Evolutionary conservation across 2,888 invertebrate genomes (phyloP), one percentile per base, ranked within the genome.

Genomic region (Cryptus viduatorius): DNA sequence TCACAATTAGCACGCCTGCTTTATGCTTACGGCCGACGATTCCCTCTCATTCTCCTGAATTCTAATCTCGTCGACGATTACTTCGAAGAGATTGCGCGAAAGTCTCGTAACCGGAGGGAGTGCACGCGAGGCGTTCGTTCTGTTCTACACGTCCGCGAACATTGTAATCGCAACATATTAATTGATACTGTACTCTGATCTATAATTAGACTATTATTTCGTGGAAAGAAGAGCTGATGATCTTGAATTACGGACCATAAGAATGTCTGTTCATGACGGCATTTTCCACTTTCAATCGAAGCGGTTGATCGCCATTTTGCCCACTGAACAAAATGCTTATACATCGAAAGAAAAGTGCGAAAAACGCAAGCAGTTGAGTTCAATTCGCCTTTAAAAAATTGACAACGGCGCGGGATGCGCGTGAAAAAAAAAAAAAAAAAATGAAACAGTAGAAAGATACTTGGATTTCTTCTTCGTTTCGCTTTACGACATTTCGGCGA

Each of bases 1-100:
- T 91, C 89, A 89, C 90, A 92, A 92, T 93, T 93, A 92, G 89
- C 89, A 87, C 89, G 79, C 82, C 88, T 81, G 82, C 85, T 84
- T 73, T 77, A 59, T 59, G 64, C 65, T 72, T 71, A 48, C 68
- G 71, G 65, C 48, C 71, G 14, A 19, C 31, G 31, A 61, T 71
- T 61, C 64, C 44, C 61, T 65, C 61, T 78, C 71, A 24, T 5
- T 50, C 61, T 72, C 42, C 44, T 68, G 8, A 31, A 31, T 67
- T 59, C 68, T 71, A n/a, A 61, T 71, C 79, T 44, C 65, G 68
- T 53, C 37, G 48, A 65, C 72, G 65, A 79, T 79, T 79, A 79
- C 79, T 71, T 24, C 72, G 79, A 72, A 79, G 79, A 79, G 79
- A 72, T 79, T 79, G 64, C 46, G 61, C 24, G 68, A 24, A 29